phyloP scores from a whole-genome alignment of 1,140 invertebrate genomes.

The Spodoptera litura region DNA sequence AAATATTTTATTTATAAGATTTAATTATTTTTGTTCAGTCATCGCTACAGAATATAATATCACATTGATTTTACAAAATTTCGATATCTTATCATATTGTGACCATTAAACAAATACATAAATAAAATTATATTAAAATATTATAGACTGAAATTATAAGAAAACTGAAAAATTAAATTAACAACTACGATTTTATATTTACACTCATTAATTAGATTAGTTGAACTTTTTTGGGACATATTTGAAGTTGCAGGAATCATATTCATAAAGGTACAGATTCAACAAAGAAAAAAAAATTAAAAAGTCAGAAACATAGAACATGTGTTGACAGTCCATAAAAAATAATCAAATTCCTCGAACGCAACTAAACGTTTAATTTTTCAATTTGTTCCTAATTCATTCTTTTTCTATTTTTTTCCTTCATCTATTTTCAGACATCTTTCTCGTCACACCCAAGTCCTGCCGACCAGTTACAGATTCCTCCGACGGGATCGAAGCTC shows the following conservation, averaged over 20 bases:
- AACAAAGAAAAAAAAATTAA: background rate
- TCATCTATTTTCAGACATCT: constrained; percentile 58
- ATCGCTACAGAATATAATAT: constrained; percentile 48
- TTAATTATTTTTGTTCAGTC: constrained; percentile 53
- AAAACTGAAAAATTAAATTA: constrained; percentile 21
- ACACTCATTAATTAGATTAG: background rate
- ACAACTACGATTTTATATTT: background rate
- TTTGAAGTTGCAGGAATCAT: too few relatives aligned
- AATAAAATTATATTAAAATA: constrained; percentile 27
- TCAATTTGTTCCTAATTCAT: background rate
- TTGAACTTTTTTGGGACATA: background rate
- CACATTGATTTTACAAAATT: constrained; percentile 38
- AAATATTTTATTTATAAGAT: constrained; percentile 36
- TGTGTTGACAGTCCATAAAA: too few relatives aligned
- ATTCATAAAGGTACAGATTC: background rate
- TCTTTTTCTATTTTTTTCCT: constrained; percentile 4
- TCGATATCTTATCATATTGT: constrained; percentile 9
- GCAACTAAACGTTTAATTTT: background rate
- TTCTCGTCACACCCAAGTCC: constrained; percentile 90
- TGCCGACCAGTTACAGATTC: constrained; percentile 95
- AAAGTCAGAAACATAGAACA: background rate
- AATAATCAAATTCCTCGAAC: background rate
- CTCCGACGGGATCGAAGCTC: constrained; percentile 94
- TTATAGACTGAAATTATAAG: constrained; percentile 24
- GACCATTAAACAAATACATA: constrained; percentile 29